phyloP scores from a whole-genome alignment of 2,113 vertebrate genomes.

The Ciconia maguari region DNA sequence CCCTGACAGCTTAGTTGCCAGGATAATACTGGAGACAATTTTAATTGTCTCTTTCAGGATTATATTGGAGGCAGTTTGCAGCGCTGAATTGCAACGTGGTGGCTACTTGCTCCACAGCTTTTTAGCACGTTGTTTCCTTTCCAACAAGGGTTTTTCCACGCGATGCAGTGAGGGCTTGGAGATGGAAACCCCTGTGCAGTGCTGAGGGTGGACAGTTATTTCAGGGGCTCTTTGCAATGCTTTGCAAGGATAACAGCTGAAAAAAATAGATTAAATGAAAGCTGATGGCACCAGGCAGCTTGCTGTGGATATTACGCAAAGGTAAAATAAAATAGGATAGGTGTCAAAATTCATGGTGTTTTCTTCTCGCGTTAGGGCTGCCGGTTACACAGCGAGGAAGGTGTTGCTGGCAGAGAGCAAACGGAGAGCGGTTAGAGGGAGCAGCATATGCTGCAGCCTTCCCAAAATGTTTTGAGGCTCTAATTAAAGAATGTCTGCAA shows the following conservation, averaged over 20 bases:
- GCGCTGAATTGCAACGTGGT: accelerated
- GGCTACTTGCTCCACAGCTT: background rate
- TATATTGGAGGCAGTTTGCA: background rate
- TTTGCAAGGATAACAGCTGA: background rate
- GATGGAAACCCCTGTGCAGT: background rate
- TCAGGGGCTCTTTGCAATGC: background rate
- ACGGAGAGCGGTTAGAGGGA: background rate
- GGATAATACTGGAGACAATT: background rate
- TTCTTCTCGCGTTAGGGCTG: background rate
- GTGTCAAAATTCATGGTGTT: background rate
- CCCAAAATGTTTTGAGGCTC: background rate
- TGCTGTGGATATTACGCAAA: background rate
- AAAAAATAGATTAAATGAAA: background rate
- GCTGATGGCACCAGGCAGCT: background rate
- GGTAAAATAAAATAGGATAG: background rate
- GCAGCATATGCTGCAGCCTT: background rate
- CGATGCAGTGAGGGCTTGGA: accelerated
- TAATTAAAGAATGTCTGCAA: background rate
- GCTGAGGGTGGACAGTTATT: background rate
- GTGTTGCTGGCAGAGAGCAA: background rate
- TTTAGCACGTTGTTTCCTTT: background rate
- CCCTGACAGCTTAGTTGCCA: background rate
- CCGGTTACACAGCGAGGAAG: background rate
- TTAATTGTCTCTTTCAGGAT: background rate
- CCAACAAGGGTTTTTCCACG: background rate